phyloP scores from a whole-genome alignment of 30 jellyfish, hydroid and myxozoan genomes.

The Aurelia aurita region DNA sequence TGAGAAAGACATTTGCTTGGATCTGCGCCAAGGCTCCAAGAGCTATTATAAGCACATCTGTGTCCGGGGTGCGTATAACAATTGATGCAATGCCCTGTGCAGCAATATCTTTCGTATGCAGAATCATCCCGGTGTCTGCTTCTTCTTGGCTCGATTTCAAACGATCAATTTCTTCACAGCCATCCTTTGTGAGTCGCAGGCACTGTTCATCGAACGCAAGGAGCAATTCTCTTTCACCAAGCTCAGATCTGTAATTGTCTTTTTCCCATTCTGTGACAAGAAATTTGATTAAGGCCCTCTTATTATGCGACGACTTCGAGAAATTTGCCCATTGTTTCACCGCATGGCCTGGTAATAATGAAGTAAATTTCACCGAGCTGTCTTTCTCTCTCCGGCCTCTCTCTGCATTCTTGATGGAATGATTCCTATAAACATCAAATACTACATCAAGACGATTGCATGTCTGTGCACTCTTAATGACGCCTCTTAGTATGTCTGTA shows the following conservation, averaged over 20 bases:
- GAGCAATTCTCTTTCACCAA: too few species aligned
- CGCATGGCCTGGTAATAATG: too few species aligned
- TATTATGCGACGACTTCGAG: slow-evolving; percentile 4
- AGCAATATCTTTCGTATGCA: slow-evolving; percentile 30
- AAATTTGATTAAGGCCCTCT: slow-evolving; percentile 26
- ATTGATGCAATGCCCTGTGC: slow-evolving; percentile 6
- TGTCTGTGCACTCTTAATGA: too few species aligned
- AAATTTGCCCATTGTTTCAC: slow-evolving; percentile 33
- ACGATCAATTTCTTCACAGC: too few species aligned
- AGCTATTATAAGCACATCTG: slow-evolving; percentile 27
- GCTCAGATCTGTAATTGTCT: background rate
- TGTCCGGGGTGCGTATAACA: slow-evolving; percentile 47
- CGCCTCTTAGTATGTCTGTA: too few species aligned
- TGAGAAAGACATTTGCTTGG: slow-evolving; percentile 41
- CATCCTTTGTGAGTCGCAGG: too few species aligned
- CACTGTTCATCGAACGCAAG: too few species aligned
- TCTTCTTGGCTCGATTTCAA: background rate
- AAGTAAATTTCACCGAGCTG: slow-evolving; percentile 17
- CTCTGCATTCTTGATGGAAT: slow-evolving; percentile 62
- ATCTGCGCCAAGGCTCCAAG: slow-evolving; percentile 26
- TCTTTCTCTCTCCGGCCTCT: slow-evolving; percentile 46
- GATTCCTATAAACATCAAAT: slow-evolving; percentile 32
- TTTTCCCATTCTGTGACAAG: slow-evolving; percentile 33
- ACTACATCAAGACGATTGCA: slow-evolving; percentile 46
- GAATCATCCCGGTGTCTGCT: slow-evolving; percentile 58